phyloP scores from a whole-genome alignment of 2,888 invertebrate genomes.

The Apotomis capreana region DNA sequence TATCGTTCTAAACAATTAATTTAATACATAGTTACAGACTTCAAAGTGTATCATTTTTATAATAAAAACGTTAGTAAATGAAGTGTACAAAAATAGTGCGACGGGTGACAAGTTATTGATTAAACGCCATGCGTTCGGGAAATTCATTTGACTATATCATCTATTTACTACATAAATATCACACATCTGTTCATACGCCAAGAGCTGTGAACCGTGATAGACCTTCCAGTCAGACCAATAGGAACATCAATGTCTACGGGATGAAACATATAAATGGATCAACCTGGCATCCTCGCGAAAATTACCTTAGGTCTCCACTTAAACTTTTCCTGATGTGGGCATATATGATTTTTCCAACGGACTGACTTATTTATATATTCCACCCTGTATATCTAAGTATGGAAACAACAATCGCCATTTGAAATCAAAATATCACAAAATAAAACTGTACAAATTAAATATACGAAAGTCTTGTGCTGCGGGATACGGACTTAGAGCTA shows the following conservation, averaged over 20 bases:
- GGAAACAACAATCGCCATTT: slow-evolving; percentile 32
- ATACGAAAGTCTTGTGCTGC: slow-evolving; percentile 42
- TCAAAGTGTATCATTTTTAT: slow-evolving; percentile 30
- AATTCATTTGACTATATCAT: slow-evolving; percentile 68
- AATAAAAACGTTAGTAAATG: slow-evolving; percentile 41
- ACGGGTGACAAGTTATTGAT: slow-evolving; percentile 56
- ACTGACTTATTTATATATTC: too few relatives aligned
- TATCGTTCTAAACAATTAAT: slow-evolving; percentile 39
- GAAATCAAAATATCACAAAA: slow-evolving; percentile 23
- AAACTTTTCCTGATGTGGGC: too few relatives aligned
- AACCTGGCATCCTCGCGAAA: too few relatives aligned
- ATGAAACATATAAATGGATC: too few relatives aligned
- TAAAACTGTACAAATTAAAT: slow-evolving; percentile 40
- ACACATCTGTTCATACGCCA: slow-evolving; percentile 58
- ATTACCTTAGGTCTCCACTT: too few relatives aligned
- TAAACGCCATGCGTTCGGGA: slow-evolving; percentile 67
- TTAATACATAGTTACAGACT: slow-evolving; percentile 59
- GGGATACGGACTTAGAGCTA: slow-evolving; percentile 45
- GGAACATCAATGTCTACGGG: slow-evolving; percentile 52
- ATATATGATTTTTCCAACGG: too few relatives aligned
- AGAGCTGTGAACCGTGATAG: slow-evolving; percentile 38
- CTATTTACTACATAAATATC: slow-evolving; percentile 70
- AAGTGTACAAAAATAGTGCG: slow-evolving; percentile 60
- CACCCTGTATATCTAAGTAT: slow-evolving; percentile 8
- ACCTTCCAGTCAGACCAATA: slow-evolving; percentile 60